Evolutionary conservation across 2,888 invertebrate species (phyloP).

Genomic region (Lampropteryx suffumata): DNA sequence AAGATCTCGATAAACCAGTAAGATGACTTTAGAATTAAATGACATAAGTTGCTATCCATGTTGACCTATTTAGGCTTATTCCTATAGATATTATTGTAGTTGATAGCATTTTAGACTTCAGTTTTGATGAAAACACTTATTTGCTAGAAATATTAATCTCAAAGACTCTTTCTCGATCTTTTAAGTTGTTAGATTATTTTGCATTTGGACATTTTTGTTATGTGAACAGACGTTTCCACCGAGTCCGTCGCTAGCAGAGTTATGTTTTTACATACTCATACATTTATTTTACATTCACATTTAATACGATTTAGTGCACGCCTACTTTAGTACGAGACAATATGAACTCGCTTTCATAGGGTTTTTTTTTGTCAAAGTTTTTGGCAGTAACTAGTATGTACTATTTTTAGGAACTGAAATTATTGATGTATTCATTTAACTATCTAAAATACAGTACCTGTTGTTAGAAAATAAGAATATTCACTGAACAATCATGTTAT

Average conservation of each 20-base stretch:
- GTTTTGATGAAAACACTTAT: slow-evolving; percentile 29
- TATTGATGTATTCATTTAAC: slow-evolving; percentile 18
- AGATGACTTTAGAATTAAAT: slow-evolving; percentile 25
- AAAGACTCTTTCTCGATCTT: slow-evolving; percentile 52
- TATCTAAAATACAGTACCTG: slow-evolving; percentile 29
- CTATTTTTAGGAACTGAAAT: slow-evolving; percentile 15
- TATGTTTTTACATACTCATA: slow-evolving; percentile 41
- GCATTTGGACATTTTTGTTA: slow-evolving; percentile 67
- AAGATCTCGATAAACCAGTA: slow-evolving; percentile 24
- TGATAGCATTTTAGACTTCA: slow-evolving; percentile 24
- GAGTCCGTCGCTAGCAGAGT: slow-evolving; percentile 44
- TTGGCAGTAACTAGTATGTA: slow-evolving; percentile 25
- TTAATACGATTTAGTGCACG: slow-evolving; percentile 27
- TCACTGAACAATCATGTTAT: slow-evolving; percentile 24
- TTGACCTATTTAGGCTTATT: slow-evolving; percentile 23
- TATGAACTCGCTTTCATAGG: slow-evolving; percentile 30
- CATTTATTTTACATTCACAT: slow-evolving; percentile 34
- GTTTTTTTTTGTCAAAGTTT: slow-evolving; percentile 24
- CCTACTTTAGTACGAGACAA: slow-evolving; percentile 11
- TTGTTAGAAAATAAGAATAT: slow-evolving; percentile 29
- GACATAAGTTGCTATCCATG: slow-evolving; percentile 21
- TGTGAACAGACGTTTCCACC: slow-evolving; percentile 47
- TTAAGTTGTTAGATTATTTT: slow-evolving; percentile 61
- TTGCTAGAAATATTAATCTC: slow-evolving; percentile 45
- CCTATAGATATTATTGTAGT: slow-evolving; percentile 25